Conservation (phyloP, 2,113 vertebrate species). For the Dromaius novaehollandiae region DNA sequence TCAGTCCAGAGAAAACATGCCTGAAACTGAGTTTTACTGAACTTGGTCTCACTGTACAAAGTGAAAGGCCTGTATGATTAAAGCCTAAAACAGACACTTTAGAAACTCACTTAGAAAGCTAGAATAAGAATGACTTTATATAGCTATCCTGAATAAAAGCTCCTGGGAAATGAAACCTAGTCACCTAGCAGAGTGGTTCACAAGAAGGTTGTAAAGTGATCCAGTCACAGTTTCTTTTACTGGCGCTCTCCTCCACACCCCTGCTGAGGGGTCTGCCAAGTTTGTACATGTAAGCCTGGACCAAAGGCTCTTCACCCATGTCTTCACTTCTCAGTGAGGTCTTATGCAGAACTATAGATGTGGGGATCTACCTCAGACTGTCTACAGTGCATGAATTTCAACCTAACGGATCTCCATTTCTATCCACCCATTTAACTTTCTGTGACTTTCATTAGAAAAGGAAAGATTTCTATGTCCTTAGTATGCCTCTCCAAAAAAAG, state of each 20-base stretch:
- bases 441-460: not conserved
- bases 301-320: not conserved
- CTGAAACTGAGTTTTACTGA: too few relatives aligned
- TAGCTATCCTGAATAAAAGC: not conserved
- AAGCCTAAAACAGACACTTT: not conserved
- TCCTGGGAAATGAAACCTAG: not conserved
- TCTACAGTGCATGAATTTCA: not conserved
- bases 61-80: not conserved
- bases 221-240: not conserved
- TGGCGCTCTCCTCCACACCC: not conserved
- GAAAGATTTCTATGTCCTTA: not conserved
- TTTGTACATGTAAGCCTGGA: accelerated
- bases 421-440: not conserved
- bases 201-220: not conserved
- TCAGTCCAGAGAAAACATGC: too few relatives aligned
- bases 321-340: not conserved
- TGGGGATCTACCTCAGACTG: not conserved
- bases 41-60: not conserved
- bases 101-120: not conserved
- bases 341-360: not conserved
- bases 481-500: not conserved
- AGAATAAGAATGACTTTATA: not conserved
- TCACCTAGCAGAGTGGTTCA: not conserved
- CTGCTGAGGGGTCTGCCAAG: not conserved
- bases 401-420: not conserved